Percentiles rank a stretch among this genome's conserved stretches.
phyloP scores from a whole-genome alignment of 2,797 vertebrate species.

The Bucorvus abyssinicus region DNA sequence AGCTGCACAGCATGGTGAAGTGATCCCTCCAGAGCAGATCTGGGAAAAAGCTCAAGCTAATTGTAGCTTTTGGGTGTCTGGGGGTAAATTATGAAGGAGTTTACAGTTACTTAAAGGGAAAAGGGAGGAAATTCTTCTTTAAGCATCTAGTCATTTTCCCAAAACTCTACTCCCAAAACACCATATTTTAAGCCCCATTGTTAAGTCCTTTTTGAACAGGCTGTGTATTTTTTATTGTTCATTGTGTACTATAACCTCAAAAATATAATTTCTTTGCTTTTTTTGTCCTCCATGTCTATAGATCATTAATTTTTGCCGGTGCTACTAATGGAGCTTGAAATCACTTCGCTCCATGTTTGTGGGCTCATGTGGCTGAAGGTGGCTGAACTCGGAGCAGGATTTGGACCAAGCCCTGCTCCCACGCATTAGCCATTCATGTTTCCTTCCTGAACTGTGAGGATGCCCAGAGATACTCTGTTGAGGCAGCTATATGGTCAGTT shows the following conservation, averaged over 20 bases:
- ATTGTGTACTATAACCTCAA: not conserved
- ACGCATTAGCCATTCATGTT: accelerated
- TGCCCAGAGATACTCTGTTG: not conserved
- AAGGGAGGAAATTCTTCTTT: not conserved
- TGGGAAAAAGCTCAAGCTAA: not conserved
- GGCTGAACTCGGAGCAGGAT: not conserved
- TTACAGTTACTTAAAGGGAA: no score
- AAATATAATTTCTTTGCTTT: not conserved
- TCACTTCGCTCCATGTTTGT: not conserved
- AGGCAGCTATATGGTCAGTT: not conserved
- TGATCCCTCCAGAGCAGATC: not conserved
- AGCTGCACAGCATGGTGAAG: not conserved
- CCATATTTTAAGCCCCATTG: not conserved
- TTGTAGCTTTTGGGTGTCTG: no score
- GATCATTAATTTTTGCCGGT: not conserved
- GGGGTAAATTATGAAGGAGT: no score
- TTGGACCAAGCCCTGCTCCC: not conserved
- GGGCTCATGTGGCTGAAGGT: not conserved
- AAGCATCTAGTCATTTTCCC: not conserved
- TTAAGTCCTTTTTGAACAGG: not conserved
- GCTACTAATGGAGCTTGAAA: not conserved
- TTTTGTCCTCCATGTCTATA: not conserved
- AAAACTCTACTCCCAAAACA: not conserved
- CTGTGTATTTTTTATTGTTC: not conserved
- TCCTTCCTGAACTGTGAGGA: not conserved